Base-by-base conservation (phyloP, 1,140 invertebrate genomes). In the Brachionus asplanchnoidis region DNA sequence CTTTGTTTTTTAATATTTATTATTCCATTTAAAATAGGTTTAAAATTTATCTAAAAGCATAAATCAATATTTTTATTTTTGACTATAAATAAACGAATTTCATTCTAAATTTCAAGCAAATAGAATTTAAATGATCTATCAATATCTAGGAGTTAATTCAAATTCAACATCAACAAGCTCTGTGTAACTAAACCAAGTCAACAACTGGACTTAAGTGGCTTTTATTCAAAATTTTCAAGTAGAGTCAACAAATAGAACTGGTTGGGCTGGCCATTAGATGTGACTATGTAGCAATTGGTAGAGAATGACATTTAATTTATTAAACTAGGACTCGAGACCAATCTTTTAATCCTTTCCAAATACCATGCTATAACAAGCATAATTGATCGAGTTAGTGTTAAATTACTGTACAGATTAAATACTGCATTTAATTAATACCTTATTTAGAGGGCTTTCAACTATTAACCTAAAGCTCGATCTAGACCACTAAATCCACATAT, bases 311-410 rank as follows among this genome's bases (percentile, higher is more conserved):
- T 73, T 40, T 73, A 40, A 73, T 73, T 42, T 60, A 60, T 60
- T 9, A 26, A 60, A 60, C 20, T 60, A 60, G 40, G 32, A 12
- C 17, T 60, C 6, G 17, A 79, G 46, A 79, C 32, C 75, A 42
- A 75, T 44, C 20, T 75, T 20, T 44, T 75, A 75, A 75, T 75
- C 70, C 70, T 75, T 75, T 42, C 53, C 53, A 60, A 60, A 60
- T 60, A 60, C 53, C 53, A 60, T 20, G 20, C 53, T 60, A 60
- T 20, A 60, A 60, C 53, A 60, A 60, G 46, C 26, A 46, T 77
- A 77, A 77, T 50, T 77, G 44, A 77, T 77, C 42, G 44, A 77
- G 44, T 77, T 50, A 77, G 73, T 77, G 73, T 77, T 77, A 77
- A 50, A 50, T 77, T 77, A 77, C 42, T 77, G 73, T 77, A 46